Evolutionary conservation across 2,888 invertebrate genomes (phyloP).

Genomic region (Drosophila antonietae): DNA sequence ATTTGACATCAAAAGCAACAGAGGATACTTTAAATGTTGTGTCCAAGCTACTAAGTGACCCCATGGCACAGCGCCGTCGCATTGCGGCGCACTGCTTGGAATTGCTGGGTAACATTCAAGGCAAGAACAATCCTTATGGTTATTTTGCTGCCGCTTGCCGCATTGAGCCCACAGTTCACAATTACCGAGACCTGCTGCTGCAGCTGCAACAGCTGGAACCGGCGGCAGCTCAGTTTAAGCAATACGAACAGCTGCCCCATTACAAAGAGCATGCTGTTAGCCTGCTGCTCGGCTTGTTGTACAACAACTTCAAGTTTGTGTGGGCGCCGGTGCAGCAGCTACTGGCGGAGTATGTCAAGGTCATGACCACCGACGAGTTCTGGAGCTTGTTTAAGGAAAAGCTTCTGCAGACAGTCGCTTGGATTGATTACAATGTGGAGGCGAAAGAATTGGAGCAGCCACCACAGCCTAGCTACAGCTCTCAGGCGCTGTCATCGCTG

Average conservation of each 20-base stretch:
- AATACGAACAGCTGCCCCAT: conserved; percentile 85
- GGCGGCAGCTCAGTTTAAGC: conserved; percentile 86
- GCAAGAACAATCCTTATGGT: conserved; percentile 86
- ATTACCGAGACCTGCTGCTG: conserved; percentile 91
- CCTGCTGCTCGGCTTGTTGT: conserved; percentile 92
- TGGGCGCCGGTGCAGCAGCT: conserved; percentile 94
- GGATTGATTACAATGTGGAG: conserved; percentile 84
- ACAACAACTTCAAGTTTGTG: conserved; percentile 93
- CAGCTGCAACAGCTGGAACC: conserved; percentile 90
- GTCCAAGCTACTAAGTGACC: conserved; percentile 88
- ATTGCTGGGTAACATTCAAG: conserved; percentile 86
- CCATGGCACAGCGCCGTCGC: conserved; percentile 89
- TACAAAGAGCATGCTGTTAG: conserved; percentile 89
- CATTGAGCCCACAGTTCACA: conserved; percentile 89
- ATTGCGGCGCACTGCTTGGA: conserved; percentile 91
- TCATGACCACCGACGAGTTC: conserved; percentile 87
- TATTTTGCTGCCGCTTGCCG: conserved; percentile 90
- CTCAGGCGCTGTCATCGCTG: conserved; percentile 54
- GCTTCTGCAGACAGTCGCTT: conserved; percentile 85
- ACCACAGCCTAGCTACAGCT: conserved; percentile 28
- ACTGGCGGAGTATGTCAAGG: conserved; percentile 90
- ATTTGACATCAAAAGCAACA: conserved; percentile 74
- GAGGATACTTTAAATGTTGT: conserved; percentile 82
- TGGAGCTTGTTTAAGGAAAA: conserved; percentile 89
- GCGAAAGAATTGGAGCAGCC: not conserved